Conservation (phyloP, 37 sponge, comb jelly and placozoan genomes). For the Lycopodina hypogea region DNA sequence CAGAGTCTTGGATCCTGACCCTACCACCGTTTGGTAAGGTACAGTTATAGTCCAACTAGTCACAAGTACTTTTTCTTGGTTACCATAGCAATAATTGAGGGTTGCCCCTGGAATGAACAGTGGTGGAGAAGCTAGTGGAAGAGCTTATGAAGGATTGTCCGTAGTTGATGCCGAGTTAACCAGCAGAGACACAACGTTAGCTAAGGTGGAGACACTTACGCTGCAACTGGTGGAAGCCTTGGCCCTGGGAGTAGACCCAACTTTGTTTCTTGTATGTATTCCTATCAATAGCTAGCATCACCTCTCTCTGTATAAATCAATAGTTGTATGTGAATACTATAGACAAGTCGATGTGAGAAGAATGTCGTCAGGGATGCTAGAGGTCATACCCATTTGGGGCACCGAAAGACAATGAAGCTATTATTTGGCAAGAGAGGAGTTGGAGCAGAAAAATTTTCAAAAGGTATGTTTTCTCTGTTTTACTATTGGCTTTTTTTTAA, state of each 20-base stretch:
- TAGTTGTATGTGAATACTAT: not conserved
- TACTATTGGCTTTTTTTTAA: not conserved
- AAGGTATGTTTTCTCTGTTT: conserved; percentile 37
- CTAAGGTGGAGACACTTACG: conserved; percentile 44
- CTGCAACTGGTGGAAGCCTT: conserved; percentile 45
- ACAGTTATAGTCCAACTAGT: too few relatives aligned
- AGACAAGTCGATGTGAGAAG: conserved; percentile 47
- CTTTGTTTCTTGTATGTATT: conserved; percentile 49
- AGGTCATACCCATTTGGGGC: conserved; percentile 59
- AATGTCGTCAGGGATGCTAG: conserved; percentile 66
- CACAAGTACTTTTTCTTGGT: too few relatives aligned
- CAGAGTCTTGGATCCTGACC: too few relatives aligned
- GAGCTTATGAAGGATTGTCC: not conserved
- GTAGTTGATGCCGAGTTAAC: conserved; percentile 47
- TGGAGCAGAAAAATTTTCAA: conserved; percentile 60
- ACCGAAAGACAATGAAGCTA: conserved; percentile 47
- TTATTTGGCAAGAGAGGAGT: conserved; percentile 52
- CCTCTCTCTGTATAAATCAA: not conserved
- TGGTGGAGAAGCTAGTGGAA: too few relatives aligned
- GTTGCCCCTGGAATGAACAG: too few relatives aligned
- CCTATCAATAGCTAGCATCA: too few relatives aligned
- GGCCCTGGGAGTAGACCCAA: conserved; percentile 46
- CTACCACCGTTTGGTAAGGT: too few relatives aligned
- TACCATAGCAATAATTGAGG: too few relatives aligned
- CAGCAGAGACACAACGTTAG: conserved; percentile 27